Percentiles rank a stretch among this genome's conserved stretches.
These are phyloP conservation scores for Tragelaphus imberbis DNA, from an alignment of 2,113 vertebrate species.

Conservation along the genomic window DNA sequence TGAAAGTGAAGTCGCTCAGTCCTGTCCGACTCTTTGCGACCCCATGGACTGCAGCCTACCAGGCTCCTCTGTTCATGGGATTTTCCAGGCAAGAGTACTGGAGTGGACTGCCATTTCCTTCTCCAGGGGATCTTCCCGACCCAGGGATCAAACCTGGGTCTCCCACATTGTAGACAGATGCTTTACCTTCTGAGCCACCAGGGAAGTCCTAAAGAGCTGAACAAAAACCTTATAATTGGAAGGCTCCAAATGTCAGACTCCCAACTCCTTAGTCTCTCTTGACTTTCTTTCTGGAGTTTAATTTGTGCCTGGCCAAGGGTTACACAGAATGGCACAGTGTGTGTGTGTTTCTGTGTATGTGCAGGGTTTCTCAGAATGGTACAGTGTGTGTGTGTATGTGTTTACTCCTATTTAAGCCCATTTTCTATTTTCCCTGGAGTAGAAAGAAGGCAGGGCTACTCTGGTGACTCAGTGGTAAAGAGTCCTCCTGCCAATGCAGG, in stretches of 20 bases:
- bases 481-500: background rate
- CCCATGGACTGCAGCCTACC: no score
- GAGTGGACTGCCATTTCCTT: no score
- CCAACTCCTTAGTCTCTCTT: background rate
- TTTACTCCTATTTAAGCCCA: background rate
- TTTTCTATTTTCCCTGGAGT: background rate
- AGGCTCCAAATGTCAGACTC: background rate
- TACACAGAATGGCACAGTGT: background rate
- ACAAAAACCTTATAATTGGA: background rate
- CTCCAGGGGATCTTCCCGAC: no score
- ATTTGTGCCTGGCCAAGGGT: background rate
- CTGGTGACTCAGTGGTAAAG: background rate
- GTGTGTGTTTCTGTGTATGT: background rate
- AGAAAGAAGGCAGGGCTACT: background rate
- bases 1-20: no score
- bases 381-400: background rate
- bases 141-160: no score
- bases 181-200: no score
- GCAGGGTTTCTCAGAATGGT: background rate
- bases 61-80: no score
- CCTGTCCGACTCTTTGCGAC: no score
- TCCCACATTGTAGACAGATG: no score
- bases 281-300: background rate
- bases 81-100: no score
- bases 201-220: background rate